Percentiles rank a stretch among this genome's conserved stretches.
These are phyloP conservation scores for Actinia tenebrosa DNA, from an alignment of 64 coral and sea anemone genomes.

Conservation along the genomic window DNA sequence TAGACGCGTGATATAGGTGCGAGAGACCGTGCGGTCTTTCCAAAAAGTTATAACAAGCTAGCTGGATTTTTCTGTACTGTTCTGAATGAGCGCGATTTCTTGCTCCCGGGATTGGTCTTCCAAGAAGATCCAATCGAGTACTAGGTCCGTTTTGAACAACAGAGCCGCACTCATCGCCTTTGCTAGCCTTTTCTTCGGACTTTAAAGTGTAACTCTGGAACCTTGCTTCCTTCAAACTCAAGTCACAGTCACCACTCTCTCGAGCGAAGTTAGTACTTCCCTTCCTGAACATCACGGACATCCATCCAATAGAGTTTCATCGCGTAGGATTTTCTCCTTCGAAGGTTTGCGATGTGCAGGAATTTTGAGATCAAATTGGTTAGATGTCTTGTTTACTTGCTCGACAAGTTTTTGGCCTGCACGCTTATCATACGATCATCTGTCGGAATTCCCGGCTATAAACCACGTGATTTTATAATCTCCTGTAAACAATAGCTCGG, in stretches of 20 bases:
- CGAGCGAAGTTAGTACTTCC: neutral
- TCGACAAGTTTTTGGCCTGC: neutral
- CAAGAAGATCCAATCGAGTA: neutral
- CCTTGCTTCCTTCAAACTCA: conserved; percentile 13
- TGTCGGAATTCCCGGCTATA: conserved; percentile 10
- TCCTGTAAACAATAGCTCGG: neutral
- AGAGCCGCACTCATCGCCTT: neutral
- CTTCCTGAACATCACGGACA: conserved; percentile 1
- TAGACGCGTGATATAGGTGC: neutral
- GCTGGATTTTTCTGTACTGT: conserved; percentile 1
- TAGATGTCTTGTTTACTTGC: conserved; percentile 1
- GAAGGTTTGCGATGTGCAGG: neutral
- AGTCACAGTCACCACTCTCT: neutral
- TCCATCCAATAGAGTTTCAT: conserved; percentile 1
- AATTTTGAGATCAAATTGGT: neutral
- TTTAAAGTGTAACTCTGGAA: neutral
- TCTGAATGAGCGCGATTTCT: conserved; percentile 17
- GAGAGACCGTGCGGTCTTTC: conserved; percentile 16
- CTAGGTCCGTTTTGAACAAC: conserved; percentile 1
- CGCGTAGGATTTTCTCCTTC: neutral
- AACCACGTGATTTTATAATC: neutral
- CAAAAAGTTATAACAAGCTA: conserved; percentile 29
- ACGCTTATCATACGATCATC: conserved; percentile 5
- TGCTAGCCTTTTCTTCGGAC: conserved; percentile 7
- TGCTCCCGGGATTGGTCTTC: conserved; percentile 12